A percentile compares a stretch with the other conserved stretches of the same genome.
These are phyloP conservation scores for Holacanthus passer DNA, from an alignment of 2,113 vertebrate species.

Conservation along the genomic window DNA sequence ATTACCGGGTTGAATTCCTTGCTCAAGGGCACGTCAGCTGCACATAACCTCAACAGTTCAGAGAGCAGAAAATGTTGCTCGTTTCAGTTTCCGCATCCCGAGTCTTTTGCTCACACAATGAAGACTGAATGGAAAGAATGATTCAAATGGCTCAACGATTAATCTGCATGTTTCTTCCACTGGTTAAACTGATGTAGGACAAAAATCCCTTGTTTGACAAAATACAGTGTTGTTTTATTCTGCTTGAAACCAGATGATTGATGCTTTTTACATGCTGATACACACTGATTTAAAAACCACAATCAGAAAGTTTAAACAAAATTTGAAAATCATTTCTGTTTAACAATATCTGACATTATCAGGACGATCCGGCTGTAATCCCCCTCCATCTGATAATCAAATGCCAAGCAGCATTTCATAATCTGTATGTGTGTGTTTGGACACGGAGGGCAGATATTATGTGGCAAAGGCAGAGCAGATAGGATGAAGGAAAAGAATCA, in stretches of 20 bases:
- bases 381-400: constrained; percentile 62
- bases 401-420: constrained; percentile 46
- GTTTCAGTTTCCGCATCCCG: constrained; percentile 22
- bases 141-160: constrained; percentile 21
- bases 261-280: not conserved
- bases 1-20: constrained; percentile 33
- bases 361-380: constrained; percentile 12
- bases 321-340: not conserved
- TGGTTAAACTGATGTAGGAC: not conserved
- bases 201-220: not conserved
- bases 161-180: not conserved
- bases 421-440: not conserved
- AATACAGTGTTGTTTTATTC: not conserved
- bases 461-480: not conserved
- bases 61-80: constrained; percentile 14
- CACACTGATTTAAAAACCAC: not conserved
- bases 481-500: constrained; percentile 11
- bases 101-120: not conserved
- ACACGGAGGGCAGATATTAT: not conserved
- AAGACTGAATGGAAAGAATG: constrained; percentile 27
- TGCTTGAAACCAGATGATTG: not conserved
- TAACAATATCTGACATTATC: constrained; percentile 16
- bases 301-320: not conserved
- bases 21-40: constrained; percentile 56
- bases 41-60: constrained; percentile 11